These are phyloP conservation scores for Ladona fulva DNA, from an alignment of 1,140 invertebrate species.

Conservation along the genomic window DNA sequence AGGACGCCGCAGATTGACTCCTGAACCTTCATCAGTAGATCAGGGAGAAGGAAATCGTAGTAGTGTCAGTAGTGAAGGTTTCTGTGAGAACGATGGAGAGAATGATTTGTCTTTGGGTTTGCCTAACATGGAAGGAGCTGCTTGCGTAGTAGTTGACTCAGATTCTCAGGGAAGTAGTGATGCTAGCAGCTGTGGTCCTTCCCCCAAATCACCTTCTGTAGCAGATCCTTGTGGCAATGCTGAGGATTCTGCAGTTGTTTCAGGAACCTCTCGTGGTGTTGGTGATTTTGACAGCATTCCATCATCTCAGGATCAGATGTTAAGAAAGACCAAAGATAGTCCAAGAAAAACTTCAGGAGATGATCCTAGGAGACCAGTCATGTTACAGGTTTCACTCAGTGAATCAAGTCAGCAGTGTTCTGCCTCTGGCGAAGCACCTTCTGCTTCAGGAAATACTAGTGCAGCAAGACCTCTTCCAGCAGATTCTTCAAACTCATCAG, in stretches of 20 bases:
- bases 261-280: not conserved
- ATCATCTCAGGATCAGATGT: not conserved
- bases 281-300: not conserved
- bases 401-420: not conserved
- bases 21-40: not conserved
- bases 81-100: constrained; percentile 76
- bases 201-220: not conserved
- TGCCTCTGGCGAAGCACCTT: not conserved
- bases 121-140: not conserved
- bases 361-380: not conserved
- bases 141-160: not conserved
- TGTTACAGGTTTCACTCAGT: not conserved
- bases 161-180: constrained; percentile 52
- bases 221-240: not conserved
- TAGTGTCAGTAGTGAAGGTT: constrained; percentile 89
- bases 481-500: constrained; percentile 40
- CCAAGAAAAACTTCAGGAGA: not conserved
- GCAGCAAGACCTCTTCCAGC: constrained; percentile 12
- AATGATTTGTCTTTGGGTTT: not conserved
- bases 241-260: not conserved
- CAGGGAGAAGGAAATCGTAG: constrained; percentile 71
- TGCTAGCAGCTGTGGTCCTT: constrained; percentile 5
- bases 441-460: not conserved
- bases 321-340: not conserved
- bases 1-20: not conserved